Conservation (phyloP, 92 coral and sea anemone species). For the Parazoanthus darwini region DNA sequence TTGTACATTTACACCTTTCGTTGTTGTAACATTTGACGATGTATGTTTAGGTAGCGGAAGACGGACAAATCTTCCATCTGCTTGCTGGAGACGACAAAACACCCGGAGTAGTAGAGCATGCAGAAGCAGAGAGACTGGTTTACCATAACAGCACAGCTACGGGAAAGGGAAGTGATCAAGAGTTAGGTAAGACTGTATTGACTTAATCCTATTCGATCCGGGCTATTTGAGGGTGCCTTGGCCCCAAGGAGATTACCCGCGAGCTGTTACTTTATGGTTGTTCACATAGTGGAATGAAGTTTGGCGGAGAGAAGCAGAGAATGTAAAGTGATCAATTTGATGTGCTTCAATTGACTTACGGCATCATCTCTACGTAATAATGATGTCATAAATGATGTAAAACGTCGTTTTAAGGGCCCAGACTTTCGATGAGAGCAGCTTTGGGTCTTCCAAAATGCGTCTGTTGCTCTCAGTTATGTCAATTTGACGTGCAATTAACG, state of each 20-base stretch:
- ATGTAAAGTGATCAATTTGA: not conserved
- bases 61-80: not conserved
- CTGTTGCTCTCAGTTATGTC: not conserved
- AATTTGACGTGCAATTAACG: not conserved
- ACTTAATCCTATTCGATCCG: not conserved
- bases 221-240: no score
- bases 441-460: not conserved
- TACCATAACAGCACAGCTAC: not conserved
- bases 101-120: not conserved
- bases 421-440: no score
- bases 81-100: conserved; percentile 9
- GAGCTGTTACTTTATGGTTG: no score
- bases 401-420: no score
- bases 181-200: not conserved
- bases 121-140: conserved; percentile 15
- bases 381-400: no score
- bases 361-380: no score
- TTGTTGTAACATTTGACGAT: not conserved
- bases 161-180: not conserved
- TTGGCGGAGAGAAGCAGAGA: no score
- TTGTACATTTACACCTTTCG: not conserved
- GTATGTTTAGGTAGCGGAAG: not conserved
- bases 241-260: not conserved
- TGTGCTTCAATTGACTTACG: no score
- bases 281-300: no score